These are phyloP conservation scores for Chlorodrepanis virens DNA, from an alignment of 2,113 vertebrate genomes.

Conservation along the genomic window DNA sequence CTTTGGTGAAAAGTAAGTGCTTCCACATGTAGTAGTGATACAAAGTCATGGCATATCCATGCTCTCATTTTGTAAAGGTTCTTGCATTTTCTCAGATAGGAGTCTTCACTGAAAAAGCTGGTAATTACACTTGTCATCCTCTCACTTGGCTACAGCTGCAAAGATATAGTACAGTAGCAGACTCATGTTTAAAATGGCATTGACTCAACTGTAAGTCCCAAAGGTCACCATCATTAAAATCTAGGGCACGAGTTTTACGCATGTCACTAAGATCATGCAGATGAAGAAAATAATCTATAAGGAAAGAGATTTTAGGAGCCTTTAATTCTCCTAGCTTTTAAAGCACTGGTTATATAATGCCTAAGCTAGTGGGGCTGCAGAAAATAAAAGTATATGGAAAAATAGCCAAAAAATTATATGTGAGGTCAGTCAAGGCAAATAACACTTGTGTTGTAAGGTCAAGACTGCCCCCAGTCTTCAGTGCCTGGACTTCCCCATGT, in stretches of 20 bases:
- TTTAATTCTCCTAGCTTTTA: conserved; percentile 21
- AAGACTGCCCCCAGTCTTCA: background rate
- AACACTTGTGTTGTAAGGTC: background rate
- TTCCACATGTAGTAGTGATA: background rate
- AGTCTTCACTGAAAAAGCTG: background rate
- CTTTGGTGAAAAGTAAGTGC: background rate
- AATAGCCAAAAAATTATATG: background rate
- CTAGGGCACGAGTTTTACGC: conserved; percentile 33
- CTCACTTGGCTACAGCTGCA: background rate
- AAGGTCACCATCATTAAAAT: conserved; percentile 50
- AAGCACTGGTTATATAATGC: conserved; percentile 6
- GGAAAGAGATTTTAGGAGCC: conserved; percentile 1
- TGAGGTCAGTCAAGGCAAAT: background rate
- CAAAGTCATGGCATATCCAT: background rate
- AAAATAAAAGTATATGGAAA: background rate
- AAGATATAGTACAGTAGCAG: background rate
- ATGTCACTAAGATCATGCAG: conserved; percentile 11
- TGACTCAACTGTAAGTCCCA: conserved; percentile 1
- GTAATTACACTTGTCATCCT: conserved; percentile 7
- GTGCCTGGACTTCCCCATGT: background rate
- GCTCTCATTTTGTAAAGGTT: background rate
- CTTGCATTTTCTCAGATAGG: background rate
- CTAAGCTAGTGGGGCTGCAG: background rate
- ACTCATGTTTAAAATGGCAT: background rate
- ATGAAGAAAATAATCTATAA: conserved; percentile 50